Evolutionary conservation across 2,797 vertebrate species (phyloP).

Genomic region (Eulemur mongoz): DNA sequence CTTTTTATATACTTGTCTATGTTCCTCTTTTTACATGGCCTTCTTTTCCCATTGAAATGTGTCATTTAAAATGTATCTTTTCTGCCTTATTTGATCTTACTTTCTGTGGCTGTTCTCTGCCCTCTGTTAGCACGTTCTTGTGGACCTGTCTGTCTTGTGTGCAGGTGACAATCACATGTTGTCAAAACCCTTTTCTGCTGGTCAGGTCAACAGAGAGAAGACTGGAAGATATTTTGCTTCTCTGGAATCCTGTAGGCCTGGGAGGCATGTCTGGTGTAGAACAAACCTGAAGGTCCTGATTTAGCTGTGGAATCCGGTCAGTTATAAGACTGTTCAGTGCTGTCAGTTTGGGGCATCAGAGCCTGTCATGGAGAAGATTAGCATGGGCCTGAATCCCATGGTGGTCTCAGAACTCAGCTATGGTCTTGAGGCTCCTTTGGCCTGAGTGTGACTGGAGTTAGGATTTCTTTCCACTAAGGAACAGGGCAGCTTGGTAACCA

Average conservation of each 20-base stretch:
- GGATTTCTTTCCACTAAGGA: slow-evolving; percentile 9
- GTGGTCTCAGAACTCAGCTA: background rate
- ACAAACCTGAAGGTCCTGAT: background rate
- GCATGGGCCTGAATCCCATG: background rate
- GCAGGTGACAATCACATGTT: background rate
- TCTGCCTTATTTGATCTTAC: background rate
- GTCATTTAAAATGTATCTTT: slow-evolving; percentile 10
- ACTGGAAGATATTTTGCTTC: background rate
- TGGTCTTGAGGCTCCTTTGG: background rate
- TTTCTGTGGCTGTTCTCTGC: slow-evolving; percentile 25
- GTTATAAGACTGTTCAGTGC: background rate
- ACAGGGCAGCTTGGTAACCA: background rate
- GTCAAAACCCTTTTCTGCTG: background rate
- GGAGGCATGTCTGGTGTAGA: background rate
- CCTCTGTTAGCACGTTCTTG: slow-evolving; percentile 39
- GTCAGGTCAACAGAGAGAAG: background rate
- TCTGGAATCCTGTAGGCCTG: background rate
- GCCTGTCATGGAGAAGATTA: background rate
- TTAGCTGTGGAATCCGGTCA: background rate
- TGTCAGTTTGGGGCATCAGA: background rate
- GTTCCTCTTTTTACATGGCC: background rate
- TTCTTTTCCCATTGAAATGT: background rate
- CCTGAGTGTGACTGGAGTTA: background rate
- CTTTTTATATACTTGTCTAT: background rate
- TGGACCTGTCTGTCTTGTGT: background rate